Evolutionary conservation across 2,797 vertebrate genomes (phyloP).

Genomic region (Peromyscus nudipes): DNA sequence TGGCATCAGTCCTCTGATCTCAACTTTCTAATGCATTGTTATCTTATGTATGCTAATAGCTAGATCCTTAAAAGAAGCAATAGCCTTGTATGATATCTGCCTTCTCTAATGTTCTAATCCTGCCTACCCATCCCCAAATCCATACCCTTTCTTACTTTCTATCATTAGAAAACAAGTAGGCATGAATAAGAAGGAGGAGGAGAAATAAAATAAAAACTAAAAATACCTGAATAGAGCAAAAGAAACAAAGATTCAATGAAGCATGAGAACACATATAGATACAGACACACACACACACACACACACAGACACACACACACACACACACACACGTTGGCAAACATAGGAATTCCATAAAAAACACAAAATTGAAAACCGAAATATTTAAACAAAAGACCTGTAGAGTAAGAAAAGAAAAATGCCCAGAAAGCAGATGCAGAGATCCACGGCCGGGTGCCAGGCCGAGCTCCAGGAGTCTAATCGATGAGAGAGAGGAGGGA

Average conservation of each 20-base stretch:
- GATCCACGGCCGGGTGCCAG: no score
- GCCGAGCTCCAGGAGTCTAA: no score
- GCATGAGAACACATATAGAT: background rate
- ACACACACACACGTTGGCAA: background rate
- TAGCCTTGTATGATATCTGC: background rate
- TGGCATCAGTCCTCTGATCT: background rate
- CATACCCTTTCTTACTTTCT: background rate
- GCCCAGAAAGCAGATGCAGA: no score
- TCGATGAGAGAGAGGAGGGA: no score
- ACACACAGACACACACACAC: no score
- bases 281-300: background rate
- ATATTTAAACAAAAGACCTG: background rate
- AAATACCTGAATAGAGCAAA: background rate
- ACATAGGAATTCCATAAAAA: background rate
- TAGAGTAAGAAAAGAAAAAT: background rate
- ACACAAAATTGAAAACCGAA: background rate
- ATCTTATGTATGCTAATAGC: background rate
- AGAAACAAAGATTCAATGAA: background rate
- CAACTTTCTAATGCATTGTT: background rate
- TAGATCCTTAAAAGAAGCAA: background rate
- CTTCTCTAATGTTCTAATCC: background rate
- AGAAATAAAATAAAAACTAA: background rate
- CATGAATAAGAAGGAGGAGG: background rate
- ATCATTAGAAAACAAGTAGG: background rate
- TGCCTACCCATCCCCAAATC: background rate